Conservation (phyloP, 2,888 invertebrate genomes). For the Siphonodentalium dalli region DNA sequence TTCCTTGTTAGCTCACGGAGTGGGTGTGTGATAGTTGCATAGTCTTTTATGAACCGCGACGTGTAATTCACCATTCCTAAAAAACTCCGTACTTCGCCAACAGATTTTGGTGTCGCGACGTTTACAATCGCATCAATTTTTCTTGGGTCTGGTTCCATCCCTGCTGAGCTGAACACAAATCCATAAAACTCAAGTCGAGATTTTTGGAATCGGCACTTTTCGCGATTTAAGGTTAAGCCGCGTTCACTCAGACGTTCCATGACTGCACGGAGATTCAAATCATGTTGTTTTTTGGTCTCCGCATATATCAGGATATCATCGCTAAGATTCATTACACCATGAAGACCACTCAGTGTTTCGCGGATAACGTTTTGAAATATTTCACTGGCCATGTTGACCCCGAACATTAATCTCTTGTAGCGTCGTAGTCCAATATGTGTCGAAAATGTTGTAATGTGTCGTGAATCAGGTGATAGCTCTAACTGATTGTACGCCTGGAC, state of each 20-base stretch:
- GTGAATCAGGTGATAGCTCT: constrained; percentile 34
- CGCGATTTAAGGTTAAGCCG: constrained; percentile 34
- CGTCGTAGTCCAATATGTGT: constrained; percentile 34
- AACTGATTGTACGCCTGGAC: constrained; percentile 36
- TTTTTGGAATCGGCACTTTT: constrained; percentile 48
- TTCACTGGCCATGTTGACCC: constrained; percentile 62
- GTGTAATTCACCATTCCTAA: constrained; percentile 39
- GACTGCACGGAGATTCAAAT: constrained; percentile 41
- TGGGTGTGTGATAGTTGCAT: constrained; percentile 34
- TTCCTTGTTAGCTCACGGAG: constrained; percentile 32
- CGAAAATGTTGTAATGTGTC: constrained; percentile 35
- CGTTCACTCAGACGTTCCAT: constrained; percentile 25
- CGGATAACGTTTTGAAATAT: constrained; percentile 64
- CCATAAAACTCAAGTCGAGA: constrained; percentile 28
- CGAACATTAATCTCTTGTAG: constrained; percentile 37
- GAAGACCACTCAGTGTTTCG: constrained; percentile 49
- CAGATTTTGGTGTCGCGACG: constrained; percentile 24
- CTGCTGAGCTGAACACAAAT: constrained; percentile 18
- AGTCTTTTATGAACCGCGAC: constrained; percentile 36
- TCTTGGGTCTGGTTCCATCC: constrained; percentile 29
- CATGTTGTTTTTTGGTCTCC: constrained; percentile 42
- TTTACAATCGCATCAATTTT: constrained; percentile 33
- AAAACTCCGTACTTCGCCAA: constrained; percentile 34
- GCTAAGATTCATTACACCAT: constrained; percentile 56
- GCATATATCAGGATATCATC: constrained; percentile 63